Base-by-base conservation (phyloP, 2,888 invertebrate genomes). In the Agonopterix heracliana region DNA sequence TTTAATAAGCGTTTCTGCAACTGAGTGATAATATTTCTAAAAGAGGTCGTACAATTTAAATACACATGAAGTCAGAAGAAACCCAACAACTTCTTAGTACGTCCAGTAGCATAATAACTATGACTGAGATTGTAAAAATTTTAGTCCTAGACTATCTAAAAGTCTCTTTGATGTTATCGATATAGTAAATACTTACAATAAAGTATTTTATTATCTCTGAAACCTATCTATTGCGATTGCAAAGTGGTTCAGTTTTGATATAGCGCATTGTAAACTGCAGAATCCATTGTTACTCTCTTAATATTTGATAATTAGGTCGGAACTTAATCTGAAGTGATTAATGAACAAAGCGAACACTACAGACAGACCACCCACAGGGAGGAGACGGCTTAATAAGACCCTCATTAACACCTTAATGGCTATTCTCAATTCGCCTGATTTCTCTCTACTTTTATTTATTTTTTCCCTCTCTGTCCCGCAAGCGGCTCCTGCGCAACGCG, bases 381-480 rank as follows among this genome's bases (percentile, higher is more conserved):
- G 81, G 77, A 82, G 84, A 87, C 84, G 83, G 83, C 87, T 88
- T 86, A 86, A 88, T 88, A 88, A 86, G 85, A 78, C 78, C 78
- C 86, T 86, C 84, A 86, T 88, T 87, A 88, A 86, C 87, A 88
- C 87, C 86, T 86, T 85, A 83, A 86, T 85, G 83, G 85, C 77
- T 81, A 83, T 86, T 85, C 84, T 83, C 84, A 85, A 85, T 87
- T 85, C 85, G 81, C 81, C 74, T 81, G 81, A 81, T 82, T 83
- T 78, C 78, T 78, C 75, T 81, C 66, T 71, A 79, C 69, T 82
- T 81, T 84, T 82, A 82, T 83, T 85, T 83, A 78, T 79, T 80
- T 78, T 38, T 71, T 65, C 71, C 59, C 54, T 81, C 78, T 68
- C 76, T 51, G 60, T 79, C 71, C 48, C 59, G 54, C 75, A 50